A percentile compares a stretch with the other conserved stretches of the same genome.
These are phyloP conservation scores for Napeogenes inachia DNA, from an alignment of 2,888 invertebrate genomes.

Conservation along the genomic window DNA sequence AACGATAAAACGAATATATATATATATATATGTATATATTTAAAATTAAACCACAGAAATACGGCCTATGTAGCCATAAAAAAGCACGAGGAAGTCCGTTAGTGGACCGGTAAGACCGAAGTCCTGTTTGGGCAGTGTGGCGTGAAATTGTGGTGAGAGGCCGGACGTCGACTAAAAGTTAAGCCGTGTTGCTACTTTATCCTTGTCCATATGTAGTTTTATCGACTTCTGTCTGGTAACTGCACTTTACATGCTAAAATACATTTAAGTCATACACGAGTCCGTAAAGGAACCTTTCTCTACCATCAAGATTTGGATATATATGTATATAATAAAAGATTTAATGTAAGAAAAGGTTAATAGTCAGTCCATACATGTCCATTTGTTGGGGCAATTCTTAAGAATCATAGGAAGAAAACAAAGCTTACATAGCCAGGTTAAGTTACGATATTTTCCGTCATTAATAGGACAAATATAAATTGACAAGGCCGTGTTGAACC, in stretches of 20 bases:
- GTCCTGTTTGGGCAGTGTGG: constrained; percentile 56
- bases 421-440: too few relatives aligned
- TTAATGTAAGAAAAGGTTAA: not conserved
- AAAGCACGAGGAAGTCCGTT: constrained; percentile 43
- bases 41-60: constrained; percentile 11
- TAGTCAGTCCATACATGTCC: too few relatives aligned
- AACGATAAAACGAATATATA: too few relatives aligned
- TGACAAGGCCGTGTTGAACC: too few relatives aligned
- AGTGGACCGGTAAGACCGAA: constrained; percentile 56
- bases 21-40: too few relatives aligned
- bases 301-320: not conserved
- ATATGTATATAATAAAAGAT: not conserved
- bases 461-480: too few relatives aligned
- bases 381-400: too few relatives aligned
- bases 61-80: constrained; percentile 24
- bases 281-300: not conserved
- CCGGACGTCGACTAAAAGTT: constrained; percentile 57
- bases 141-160: constrained; percentile 49
- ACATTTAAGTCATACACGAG: not conserved
- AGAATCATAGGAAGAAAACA: too few relatives aligned
- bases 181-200: constrained; percentile 39
- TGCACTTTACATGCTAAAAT: not conserved
- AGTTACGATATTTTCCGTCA: too few relatives aligned
- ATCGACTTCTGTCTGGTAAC: constrained; percentile 3
- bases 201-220: constrained; percentile 4